phyloP scores from a whole-genome alignment of 2,797 vertebrate species.

The Trachops cirrhosus region DNA sequence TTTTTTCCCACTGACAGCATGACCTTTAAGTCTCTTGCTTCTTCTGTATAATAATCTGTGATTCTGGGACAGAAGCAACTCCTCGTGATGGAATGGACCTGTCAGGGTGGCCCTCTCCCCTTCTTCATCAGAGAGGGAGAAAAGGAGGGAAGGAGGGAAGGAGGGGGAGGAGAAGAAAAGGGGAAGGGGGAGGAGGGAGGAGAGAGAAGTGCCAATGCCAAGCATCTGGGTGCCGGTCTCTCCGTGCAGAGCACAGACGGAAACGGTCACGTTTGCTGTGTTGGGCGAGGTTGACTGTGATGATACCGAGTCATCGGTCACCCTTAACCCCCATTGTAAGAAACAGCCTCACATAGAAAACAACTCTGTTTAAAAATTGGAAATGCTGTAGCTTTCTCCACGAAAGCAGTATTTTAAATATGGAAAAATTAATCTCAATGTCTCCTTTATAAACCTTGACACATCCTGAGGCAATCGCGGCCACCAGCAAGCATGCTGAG shows the following conservation, averaged over 20 bases:
- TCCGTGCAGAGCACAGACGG: neutral
- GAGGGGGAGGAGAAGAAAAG: neutral
- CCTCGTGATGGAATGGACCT: neutral
- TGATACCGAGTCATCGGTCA: neutral
- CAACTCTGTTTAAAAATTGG: neutral
- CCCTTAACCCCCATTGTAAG: neutral
- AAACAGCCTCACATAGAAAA: conserved; percentile 32
- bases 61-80: neutral
- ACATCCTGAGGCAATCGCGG: neutral
- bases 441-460: neutral
- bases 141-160: neutral
- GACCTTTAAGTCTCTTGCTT: neutral
- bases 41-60: neutral
- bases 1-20: neutral
- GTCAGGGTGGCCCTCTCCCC: neutral
- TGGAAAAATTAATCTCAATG: conserved; percentile 44
- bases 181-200: accelerated
- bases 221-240: neutral
- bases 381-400: neutral
- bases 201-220: no score
- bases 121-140: neutral
- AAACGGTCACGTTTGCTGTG: neutral
- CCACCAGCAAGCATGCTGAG: neutral
- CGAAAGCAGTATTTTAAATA: conserved; percentile 63
- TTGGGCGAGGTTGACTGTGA: accelerated